Conservation (phyloP, 2,113 vertebrate genomes). For the Phylloscopus trochiloides region DNA sequence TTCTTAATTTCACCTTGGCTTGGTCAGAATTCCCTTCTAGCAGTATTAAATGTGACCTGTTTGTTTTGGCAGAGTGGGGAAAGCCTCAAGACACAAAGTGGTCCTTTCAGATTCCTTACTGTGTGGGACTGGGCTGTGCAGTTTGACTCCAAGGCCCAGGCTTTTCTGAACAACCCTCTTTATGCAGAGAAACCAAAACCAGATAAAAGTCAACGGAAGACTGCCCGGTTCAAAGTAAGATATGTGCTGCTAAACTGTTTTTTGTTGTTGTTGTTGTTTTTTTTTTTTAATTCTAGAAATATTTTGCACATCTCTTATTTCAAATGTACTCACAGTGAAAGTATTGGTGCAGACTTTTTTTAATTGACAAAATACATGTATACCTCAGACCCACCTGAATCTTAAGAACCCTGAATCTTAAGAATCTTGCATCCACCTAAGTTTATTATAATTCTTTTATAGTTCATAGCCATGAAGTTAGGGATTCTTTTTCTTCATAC, state of each 20-base stretch:
- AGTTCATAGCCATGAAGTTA: background rate
- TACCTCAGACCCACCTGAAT: background rate
- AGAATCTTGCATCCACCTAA: background rate
- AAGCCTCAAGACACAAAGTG: conserved; percentile 71
- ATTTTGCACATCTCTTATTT: background rate
- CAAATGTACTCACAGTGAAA: background rate
- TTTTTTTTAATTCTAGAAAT: background rate
- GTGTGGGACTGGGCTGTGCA: conserved; percentile 91
- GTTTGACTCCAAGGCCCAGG: conserved; percentile 83
- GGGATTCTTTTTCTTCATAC: background rate
- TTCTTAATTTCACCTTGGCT: conserved; percentile 6
- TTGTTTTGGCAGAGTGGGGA: conserved; percentile 81
- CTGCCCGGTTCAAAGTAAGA: conserved; percentile 79
- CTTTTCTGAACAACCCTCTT: conserved; percentile 85
- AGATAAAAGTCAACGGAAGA: conserved; percentile 74
- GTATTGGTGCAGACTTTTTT: background rate
- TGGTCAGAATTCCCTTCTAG: background rate
- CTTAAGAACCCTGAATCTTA: background rate
- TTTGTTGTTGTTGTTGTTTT: background rate
- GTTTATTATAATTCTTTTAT: background rate
- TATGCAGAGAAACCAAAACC: conserved; percentile 81
- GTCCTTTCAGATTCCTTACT: conserved; percentile 78
- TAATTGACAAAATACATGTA: background rate
- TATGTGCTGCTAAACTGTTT: background rate
- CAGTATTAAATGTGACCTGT: conserved; percentile 27